phyloP scores from a whole-genome alignment of 2,888 invertebrate genomes.

The Andrena trimmerana region DNA sequence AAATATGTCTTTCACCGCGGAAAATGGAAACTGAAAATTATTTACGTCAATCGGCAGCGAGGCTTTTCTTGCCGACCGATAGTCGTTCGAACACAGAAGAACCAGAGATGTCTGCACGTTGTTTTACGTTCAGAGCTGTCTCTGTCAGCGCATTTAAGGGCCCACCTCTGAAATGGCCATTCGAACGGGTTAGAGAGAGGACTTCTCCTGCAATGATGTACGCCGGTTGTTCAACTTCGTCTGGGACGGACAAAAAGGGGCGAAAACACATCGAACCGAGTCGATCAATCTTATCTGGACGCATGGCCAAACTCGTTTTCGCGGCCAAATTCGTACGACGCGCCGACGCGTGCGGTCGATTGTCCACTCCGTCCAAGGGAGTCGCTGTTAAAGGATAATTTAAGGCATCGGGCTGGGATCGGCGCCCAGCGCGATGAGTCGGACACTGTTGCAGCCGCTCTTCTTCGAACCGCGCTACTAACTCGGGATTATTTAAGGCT shows the following conservation, averaged over 20 bases:
- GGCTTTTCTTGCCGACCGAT: too few relatives aligned
- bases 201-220: not conserved
- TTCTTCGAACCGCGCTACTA: slow-evolving; percentile 3
- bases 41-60: too few relatives aligned
- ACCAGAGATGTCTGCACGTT: too few relatives aligned
- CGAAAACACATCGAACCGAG: slow-evolving; percentile 27
- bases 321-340: slow-evolving; percentile 33
- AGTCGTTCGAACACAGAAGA: too few relatives aligned
- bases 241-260: slow-evolving; percentile 9
- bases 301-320: slow-evolving; percentile 56
- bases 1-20: not conserved
- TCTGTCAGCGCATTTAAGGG: not conserved
- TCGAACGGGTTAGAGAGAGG: slow-evolving; percentile 1
- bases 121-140: too few relatives aligned
- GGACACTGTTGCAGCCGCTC: not conserved
- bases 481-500: not conserved
- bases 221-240: slow-evolving; percentile 30
- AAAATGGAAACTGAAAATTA: not conserved
- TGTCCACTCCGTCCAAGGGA: slow-evolving; percentile 16
- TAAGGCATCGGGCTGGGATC: slow-evolving; percentile 5
- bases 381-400: slow-evolving; percentile 34
- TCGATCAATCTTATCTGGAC: slow-evolving; percentile 63
- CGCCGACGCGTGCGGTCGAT: slow-evolving; percentile 30
- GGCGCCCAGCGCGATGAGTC: not conserved
- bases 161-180: not conserved